A percentile compares a stretch with the other conserved stretches of the same genome.
These are phyloP conservation scores for Tychaedon coryphoeus DNA, from an alignment of 2,113 vertebrate species.

Conservation along the genomic window DNA sequence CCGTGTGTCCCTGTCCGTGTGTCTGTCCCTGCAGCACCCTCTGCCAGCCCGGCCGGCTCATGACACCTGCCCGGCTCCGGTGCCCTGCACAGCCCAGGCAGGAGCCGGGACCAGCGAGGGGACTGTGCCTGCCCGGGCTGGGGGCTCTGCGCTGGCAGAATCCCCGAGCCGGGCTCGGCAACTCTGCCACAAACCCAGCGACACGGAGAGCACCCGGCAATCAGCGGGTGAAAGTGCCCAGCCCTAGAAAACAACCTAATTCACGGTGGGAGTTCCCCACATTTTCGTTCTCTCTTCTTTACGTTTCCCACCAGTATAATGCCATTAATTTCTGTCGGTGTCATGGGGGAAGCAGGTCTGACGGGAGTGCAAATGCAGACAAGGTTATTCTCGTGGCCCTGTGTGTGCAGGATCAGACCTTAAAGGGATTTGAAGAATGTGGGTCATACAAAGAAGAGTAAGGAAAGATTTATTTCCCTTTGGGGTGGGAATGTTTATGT, in stretches of 20 bases:
- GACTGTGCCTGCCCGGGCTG: background rate
- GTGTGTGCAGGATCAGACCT: background rate
- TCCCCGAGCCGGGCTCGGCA: rapidly evolving
- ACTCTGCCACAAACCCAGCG: background rate
- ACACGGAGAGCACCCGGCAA: rapidly evolving
- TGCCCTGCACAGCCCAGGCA: rapidly evolving
- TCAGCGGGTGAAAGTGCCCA: background rate
- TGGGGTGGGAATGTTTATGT: background rate
- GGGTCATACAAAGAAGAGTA: background rate
- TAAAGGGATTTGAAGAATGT: background rate
- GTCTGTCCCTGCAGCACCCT: constrained; percentile 49
- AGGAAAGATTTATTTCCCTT: background rate
- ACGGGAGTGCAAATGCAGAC: no score
- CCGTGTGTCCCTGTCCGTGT: no score
- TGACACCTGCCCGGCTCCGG: background rate
- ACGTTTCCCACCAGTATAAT: background rate
- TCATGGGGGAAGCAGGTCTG: background rate
- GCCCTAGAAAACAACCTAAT: background rate
- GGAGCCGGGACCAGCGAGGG: background rate
- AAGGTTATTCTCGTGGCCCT: background rate
- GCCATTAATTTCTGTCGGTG: background rate
- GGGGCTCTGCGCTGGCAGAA: background rate
- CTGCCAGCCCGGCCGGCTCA: constrained; percentile 18
- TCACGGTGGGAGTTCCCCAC: no score
- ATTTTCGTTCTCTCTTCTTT: background rate